Percentiles rank a stretch among this genome's conserved stretches.
Evolutionary conservation across 2,888 invertebrate species (phyloP).

Genomic region (Cantharis rufa): DNA sequence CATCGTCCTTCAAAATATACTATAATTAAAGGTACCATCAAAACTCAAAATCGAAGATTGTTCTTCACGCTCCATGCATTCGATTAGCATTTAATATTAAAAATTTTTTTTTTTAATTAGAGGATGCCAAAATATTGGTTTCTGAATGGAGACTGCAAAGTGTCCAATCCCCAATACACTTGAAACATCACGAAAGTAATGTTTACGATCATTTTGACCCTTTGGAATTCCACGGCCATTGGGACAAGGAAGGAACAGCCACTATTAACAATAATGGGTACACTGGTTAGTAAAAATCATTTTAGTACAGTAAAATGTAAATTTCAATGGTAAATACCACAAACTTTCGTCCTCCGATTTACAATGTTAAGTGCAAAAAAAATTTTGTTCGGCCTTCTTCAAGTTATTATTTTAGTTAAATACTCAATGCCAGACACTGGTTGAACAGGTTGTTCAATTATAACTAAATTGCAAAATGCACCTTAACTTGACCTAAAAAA

Average conservation of each 20-base stretch:
- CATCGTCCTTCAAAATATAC: neutral
- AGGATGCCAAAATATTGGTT: conserved; percentile 50
- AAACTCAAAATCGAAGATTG: neutral
- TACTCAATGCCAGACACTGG: neutral
- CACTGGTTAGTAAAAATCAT: conserved; percentile 59
- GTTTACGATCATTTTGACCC: conserved; percentile 56
- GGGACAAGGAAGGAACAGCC: conserved; percentile 63
- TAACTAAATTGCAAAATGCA: neutral
- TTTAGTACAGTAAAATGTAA: neutral
- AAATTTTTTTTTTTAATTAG: conserved; percentile 8
- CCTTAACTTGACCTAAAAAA: neutral
- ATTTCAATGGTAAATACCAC: neutral
- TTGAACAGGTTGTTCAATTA: neutral
- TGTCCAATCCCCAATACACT: conserved; percentile 69
- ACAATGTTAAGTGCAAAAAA: neutral
- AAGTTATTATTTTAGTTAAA: neutral
- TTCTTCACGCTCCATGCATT: neutral
- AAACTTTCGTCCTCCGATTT: neutral
- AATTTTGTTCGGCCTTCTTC: neutral
- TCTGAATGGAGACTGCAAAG: conserved; percentile 53
- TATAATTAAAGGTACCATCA: neutral
- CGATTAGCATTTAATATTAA: neutral
- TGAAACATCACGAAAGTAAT: conserved; percentile 56
- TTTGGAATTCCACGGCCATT: conserved; percentile 63
- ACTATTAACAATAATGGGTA: conserved; percentile 69